Conservation (phyloP, 2,888 invertebrate genomes). For the Chironomus riparius region DNA sequence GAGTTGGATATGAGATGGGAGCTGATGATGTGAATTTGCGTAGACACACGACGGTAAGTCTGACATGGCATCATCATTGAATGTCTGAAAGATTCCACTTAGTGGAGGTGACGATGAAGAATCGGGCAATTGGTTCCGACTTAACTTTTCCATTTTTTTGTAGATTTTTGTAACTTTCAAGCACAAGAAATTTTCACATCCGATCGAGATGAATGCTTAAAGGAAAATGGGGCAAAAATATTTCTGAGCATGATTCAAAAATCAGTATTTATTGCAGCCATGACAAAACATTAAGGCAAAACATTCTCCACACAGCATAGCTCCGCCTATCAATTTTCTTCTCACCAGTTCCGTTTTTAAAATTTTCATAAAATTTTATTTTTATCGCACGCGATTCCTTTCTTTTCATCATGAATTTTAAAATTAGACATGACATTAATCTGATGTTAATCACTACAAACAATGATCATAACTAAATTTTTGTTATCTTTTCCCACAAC, state of each 20-base stretch:
- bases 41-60: slow-evolving; percentile 78
- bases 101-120: slow-evolving; percentile 61
- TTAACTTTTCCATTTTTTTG: slow-evolving; percentile 33
- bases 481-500: slow-evolving; percentile 14
- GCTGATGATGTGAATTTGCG: slow-evolving; percentile 48
- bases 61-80: slow-evolving; percentile 49
- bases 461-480: background rate
- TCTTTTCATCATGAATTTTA: background rate
- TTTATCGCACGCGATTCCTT: background rate
- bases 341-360: background rate
- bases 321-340: slow-evolving; percentile 4
- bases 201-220: background rate
- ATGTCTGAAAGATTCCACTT: slow-evolving; percentile 41
- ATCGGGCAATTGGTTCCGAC: slow-evolving; percentile 57
- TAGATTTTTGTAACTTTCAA: too few species aligned
- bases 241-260: background rate
- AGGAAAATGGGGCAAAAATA: background rate
- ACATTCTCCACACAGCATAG: background rate
- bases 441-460: slow-evolving; percentile 14
- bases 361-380: background rate
- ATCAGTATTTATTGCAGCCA: background rate
- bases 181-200: background rate
- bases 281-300: background rate
- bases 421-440: slow-evolving; percentile 8
- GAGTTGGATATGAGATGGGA: background rate